Evolutionary conservation across 53 echinoderm and acorn worm genomes (phyloP), one percentile per base, ranked within the genome.

Genomic region (Antedon mediterranea): DNA sequence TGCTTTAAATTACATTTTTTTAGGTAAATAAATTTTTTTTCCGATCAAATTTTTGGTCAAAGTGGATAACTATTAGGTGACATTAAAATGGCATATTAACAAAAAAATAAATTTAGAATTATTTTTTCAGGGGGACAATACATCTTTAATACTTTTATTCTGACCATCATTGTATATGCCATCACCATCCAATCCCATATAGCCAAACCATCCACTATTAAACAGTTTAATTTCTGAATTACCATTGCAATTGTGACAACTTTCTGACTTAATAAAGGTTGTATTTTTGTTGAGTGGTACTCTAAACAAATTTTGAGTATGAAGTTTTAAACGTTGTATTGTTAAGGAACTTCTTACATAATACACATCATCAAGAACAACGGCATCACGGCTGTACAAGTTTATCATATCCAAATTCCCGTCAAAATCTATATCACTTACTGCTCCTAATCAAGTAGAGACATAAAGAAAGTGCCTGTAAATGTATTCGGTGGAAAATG

Each of bases 141-240:
- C n/a, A n/a, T n/a, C n/a, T n/a, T n/a, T n/a, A n/a, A n/a, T n/a
- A n/a, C 76, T 30, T 75, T 77, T 77, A 0, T 37, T 6, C 11
- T 6, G 37, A 37, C 11, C 37, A 37, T 37, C 37, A 37, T 37
- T 37, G 37, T 37, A 30, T 57, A 57, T 57, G 23, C 9, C 81
- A 32, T 81, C 77, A 0, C 43, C 85, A 20, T 28, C 31, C 72
- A 72, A 31, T 73, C 85, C 85, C 85, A 85, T 85, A 28, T 81
- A 85, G 26, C 32, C 32, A 8, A 72, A 71, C 85, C 85, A 85
- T 30, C 79, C 57, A 18, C 23, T 23, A 18, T 57, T 57, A 26
- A 57, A 57, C 9, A 57, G 57, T 26, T 6, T 57, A 2, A 57
- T 57, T 8, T 13, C 9, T 3, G 57, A 57, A 13, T 1, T 57